Percentiles rank a stretch among this genome's conserved stretches.
Conservation (phyloP, 2,113 vertebrate genomes). For the Albula goreensis region DNA sequence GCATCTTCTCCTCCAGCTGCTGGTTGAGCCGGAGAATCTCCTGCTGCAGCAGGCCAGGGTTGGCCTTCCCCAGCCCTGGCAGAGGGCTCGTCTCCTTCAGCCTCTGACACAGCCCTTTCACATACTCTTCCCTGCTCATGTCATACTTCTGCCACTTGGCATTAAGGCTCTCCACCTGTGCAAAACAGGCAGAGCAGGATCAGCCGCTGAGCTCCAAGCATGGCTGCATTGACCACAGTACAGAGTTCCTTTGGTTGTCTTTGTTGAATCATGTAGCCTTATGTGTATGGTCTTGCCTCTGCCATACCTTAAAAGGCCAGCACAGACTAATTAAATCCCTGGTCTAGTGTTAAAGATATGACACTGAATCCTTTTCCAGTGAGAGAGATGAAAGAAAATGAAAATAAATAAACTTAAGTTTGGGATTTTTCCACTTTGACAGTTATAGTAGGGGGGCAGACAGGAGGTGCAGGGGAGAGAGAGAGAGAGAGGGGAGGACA, state of each 20-base stretch:
- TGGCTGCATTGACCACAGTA: no score
- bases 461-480: no score
- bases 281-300: no score
- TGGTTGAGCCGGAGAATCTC: slow-evolving; percentile 83
- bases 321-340: no score
- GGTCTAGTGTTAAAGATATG: neutral
- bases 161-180: slow-evolving; percentile 87
- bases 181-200: neutral
- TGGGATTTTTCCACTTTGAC: no score
- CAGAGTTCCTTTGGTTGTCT: no score
- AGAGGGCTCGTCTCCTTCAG: slow-evolving; percentile 66
- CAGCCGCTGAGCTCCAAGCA: neutral
- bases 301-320: no score
- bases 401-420: no score
- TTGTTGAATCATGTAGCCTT: no score
- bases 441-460: no score
- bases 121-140: slow-evolving; percentile 82
- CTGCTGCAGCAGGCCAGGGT: slow-evolving; percentile 69
- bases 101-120: slow-evolving; percentile 76
- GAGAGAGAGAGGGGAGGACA: no score
- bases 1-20: slow-evolving; percentile 80
- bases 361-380: neutral
- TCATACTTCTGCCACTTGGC: slow-evolving; percentile 92
- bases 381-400: neutral
- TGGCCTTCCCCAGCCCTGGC: slow-evolving; percentile 36